Base-by-base conservation (phyloP, 2,888 invertebrate species). In the Hirtodrosophila confusa region DNA sequence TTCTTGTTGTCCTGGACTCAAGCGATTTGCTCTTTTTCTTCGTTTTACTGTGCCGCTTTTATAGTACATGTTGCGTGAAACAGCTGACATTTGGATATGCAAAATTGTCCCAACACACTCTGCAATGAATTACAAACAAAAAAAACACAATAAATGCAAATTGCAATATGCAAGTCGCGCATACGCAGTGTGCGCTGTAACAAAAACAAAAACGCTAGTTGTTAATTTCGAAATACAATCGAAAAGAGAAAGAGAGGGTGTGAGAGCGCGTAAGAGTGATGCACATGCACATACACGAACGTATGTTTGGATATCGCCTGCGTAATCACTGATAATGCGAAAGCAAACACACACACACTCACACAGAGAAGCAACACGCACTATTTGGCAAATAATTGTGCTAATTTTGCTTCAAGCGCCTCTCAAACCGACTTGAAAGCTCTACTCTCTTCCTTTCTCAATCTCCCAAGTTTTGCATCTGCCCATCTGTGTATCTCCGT, bases 61-160 rank as follows among this genome's bases (percentile, higher is more conserved):
- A 72, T 72, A 72, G 66, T 73, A 82, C 82, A 82, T 82, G 82
- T 82, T 82, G 79, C 82, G 57, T 65, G 77, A 69, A 85, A 78
- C 71, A 85, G 79, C 69, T 82, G 85, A 77, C 82, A 82, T 84
- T 78, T 75, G 82, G 55, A 51, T 40, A 39, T 62, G 29, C 1
- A 49, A 62, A 63, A n/a, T 33, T 55, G 17, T 17, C 17, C 48
- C 41, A 63, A 58, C 49, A 48, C 60, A 31, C 11, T 65, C 74
- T 79, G 79, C 45, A 70, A 65, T 43, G 7, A 31, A 31, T 31
- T 31, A 6, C 50, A 53, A 67, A 45, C 17, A 50, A 27, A 7
- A 33, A 53, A 39, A 40, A 8, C 40, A 44, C 9, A 53, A 48
- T 37, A 8, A 24, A 17, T 45, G 23, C 5, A 56, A 35, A 23